Evolutionary conservation across 2,888 invertebrate species (phyloP).

Genomic region (Sceliomorpha sp.): DNA sequence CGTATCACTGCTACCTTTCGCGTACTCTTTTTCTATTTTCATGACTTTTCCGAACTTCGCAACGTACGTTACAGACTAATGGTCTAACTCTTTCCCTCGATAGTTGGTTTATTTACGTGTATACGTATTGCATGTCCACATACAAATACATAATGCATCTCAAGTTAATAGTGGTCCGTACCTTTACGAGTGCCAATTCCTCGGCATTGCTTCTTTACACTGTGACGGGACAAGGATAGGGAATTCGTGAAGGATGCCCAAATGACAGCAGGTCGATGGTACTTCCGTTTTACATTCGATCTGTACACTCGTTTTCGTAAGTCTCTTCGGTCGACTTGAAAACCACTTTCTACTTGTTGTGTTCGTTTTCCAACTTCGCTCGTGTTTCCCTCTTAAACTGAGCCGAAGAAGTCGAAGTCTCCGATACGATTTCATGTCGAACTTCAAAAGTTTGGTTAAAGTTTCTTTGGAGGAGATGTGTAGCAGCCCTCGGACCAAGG

Average conservation of each 20-base stretch:
- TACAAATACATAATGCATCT: constrained; percentile 14
- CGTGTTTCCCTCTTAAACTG: constrained; percentile 12
- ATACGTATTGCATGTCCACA: constrained; percentile 17
- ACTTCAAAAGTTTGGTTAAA: constrained; percentile 32
- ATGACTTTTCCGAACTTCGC: constrained; percentile 22
- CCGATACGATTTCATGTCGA: constrained; percentile 32
- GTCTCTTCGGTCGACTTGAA: constrained; percentile 43
- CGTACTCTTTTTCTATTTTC: constrained; percentile 27
- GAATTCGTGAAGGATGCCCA: constrained; percentile 25
- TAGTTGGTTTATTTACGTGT: constrained; percentile 27
- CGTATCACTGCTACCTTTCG: constrained; percentile 8
- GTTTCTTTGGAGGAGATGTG: constrained; percentile 64
- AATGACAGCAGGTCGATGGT: constrained; percentile 34
- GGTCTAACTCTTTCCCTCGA: constrained; percentile 30
- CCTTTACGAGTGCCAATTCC: constrained; percentile 55
- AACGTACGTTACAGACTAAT: constrained; percentile 38
- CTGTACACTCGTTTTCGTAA: constrained; percentile 34
- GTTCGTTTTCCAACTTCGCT: constrained; percentile 19
- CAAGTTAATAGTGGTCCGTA: constrained; percentile 15
- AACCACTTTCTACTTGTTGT: constrained; percentile 41
- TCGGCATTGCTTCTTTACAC: constrained; percentile 53
- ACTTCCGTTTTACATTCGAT: constrained; percentile 34
- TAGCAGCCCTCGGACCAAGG: constrained; percentile 78
- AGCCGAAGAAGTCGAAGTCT: constrained; percentile 28
- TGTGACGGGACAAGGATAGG: constrained; percentile 37